Percentiles rank a stretch among this genome's conserved stretches.
Evolutionary conservation across 2,797 vertebrate genomes (phyloP).

Genomic region (Salarias fasciatus): DNA sequence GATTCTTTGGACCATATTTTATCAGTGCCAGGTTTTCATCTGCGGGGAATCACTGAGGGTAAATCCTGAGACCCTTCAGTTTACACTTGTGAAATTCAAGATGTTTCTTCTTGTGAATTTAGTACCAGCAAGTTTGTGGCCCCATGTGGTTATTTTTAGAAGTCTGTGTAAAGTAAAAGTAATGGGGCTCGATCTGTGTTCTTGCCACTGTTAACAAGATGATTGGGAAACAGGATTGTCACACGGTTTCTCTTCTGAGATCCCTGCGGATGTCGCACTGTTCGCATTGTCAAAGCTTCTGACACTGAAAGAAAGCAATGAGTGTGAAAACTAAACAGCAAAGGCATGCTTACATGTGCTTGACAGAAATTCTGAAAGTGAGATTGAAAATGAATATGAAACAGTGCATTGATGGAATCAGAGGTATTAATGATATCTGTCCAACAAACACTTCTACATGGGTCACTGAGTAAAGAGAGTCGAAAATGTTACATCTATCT

Average conservation of each 20-base stretch:
- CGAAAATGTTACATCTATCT: slow-evolving; percentile 11
- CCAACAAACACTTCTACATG: slow-evolving; percentile 17
- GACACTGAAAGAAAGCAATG: slow-evolving; percentile 22
- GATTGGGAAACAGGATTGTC: slow-evolving; percentile 53
- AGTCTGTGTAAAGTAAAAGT: neutral
- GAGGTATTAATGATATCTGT: slow-evolving; percentile 10
- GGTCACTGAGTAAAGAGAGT: slow-evolving; percentile 1
- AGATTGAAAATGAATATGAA: slow-evolving; percentile 11
- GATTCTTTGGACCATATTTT: slow-evolving; percentile 63
- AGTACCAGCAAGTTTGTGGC: slow-evolving; percentile 47
- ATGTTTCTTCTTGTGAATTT: slow-evolving; percentile 47
- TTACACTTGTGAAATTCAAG: slow-evolving; percentile 49
- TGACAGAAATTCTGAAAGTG: slow-evolving; percentile 7
- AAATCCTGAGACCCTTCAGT: slow-evolving; percentile 50
- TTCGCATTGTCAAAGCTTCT: slow-evolving; percentile 68
- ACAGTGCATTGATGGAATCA: slow-evolving; percentile 12
- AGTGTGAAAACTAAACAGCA: slow-evolving; percentile 36
- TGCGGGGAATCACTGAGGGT: slow-evolving; percentile 49
- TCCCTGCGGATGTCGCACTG: slow-evolving; percentile 7
- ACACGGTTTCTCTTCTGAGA: slow-evolving; percentile 47
- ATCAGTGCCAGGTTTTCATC: slow-evolving; percentile 74
- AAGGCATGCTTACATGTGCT: slow-evolving; percentile 27
- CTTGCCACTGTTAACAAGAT: slow-evolving; percentile 31
- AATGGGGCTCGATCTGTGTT: slow-evolving; percentile 8
- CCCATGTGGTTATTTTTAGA: slow-evolving; percentile 31